Base-by-base conservation (phyloP, 2,888 invertebrate genomes). In the Melinopterus prodromus region DNA sequence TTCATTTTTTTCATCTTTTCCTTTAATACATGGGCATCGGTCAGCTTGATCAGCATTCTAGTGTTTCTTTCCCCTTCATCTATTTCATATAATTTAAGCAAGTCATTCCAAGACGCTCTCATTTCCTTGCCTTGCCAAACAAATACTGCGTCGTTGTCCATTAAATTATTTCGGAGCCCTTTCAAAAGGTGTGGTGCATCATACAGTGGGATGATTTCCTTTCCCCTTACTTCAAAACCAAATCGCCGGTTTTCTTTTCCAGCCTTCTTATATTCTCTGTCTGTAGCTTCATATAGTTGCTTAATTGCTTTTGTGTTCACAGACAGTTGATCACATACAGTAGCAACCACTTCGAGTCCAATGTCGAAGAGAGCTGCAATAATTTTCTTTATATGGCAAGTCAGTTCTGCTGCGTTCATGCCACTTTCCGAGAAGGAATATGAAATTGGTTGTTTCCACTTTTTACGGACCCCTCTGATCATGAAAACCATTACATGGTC, bases 241-340 rank as follows among this genome's bases (percentile, higher is more conserved):
- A 14, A 38, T 71, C 70, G 72, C n/a, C 36, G n/a, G 16, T 78
- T n/a, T 9, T 79, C 70, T 16, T 9, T 35, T 4, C 16, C 70
- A 69, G n/a, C n/a, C 26, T 15, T 77, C 16, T 16, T 35, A 26
- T 79, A 16, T 16, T 15, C 9, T 16, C 36, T 14, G 6, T 7
- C 70, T 4, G 77, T 71, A 6, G 36, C 78, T 16, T 76, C 37
- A n/a, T n/a, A 35, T 7, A 82, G 53, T 9, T 16, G 69, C 74
- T 79, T 81, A 9, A 82, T 79, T 26, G 80, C 83, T 6, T 81
- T 79, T 72, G 36, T 71, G 37, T 83, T 84, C 6, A 78, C 81
- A 14, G 77, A 26, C 1, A 82, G 82, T 78, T n/a, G n/a, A n/a
- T n/a, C n/a, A n/a, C n/a, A n/a, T n/a, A n/a, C n/a, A n/a, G n/a